Percentiles rank a stretch among this genome's conserved stretches.
Evolutionary conservation across 2,113 vertebrate genomes (phyloP).

Genomic region (Gobiocypris rarus): DNA sequence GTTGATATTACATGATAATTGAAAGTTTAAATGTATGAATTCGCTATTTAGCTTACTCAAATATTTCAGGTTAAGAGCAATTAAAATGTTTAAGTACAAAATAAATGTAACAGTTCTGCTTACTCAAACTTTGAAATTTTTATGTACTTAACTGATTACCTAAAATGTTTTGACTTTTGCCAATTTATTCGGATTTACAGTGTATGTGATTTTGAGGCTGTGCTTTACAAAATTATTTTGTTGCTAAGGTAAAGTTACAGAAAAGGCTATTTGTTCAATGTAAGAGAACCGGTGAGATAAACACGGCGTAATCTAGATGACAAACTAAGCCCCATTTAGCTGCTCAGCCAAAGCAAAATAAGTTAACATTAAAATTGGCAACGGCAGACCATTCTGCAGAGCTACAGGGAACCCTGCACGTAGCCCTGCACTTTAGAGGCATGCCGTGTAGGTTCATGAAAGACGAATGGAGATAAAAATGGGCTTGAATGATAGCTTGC

Average conservation of each 20-base stretch:
- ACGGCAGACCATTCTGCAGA: background rate
- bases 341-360: slow-evolving; percentile 21
- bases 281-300: slow-evolving; percentile 23
- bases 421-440: slow-evolving; percentile 22
- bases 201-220: no score
- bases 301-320: background rate
- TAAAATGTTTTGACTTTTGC: no score
- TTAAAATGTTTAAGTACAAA: no score
- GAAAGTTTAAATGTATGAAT: no score
- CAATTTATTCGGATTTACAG: no score
- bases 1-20: no score
- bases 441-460: slow-evolving; percentile 13
- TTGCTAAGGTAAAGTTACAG: background rate
- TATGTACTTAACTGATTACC: no score
- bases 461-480: background rate
- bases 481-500: slow-evolving; percentile 17
- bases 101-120: no score
- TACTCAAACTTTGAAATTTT: no score
- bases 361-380: slow-evolving; percentile 18
- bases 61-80: no score
- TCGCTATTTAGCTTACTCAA: no score
- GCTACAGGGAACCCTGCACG: slow-evolving; percentile 28
- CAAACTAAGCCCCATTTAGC: slow-evolving; percentile 26
- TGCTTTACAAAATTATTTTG: background rate
- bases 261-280: background rate